These are phyloP conservation scores for Coecobrya sp. DNA, from an alignment of 2,888 invertebrate species.

Conservation along the genomic window DNA sequence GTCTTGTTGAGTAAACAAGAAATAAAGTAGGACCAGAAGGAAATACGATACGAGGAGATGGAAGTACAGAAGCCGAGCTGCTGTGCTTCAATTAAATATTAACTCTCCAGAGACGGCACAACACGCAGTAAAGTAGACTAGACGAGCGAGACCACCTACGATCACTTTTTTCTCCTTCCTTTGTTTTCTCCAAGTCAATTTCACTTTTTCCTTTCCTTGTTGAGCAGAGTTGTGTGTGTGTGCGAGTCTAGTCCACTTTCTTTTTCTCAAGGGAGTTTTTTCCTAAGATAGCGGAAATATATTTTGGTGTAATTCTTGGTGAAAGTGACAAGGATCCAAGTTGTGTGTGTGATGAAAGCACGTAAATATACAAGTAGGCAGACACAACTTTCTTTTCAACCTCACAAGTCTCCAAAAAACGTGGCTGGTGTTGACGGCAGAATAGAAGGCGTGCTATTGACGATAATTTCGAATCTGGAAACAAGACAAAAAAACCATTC, in stretches of 20 bases:
- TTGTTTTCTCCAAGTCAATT: slow-evolving; percentile 1
- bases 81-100: slow-evolving; percentile 71
- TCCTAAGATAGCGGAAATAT: background rate
- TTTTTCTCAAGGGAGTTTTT: slow-evolving; percentile 14
- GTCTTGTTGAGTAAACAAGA: slow-evolving; percentile 3
- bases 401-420: slow-evolving; percentile 29
- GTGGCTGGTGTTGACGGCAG: slow-evolving; percentile 22
- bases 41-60: background rate
- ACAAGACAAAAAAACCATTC: background rate
- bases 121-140: background rate
- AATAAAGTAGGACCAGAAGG: background rate
- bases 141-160: slow-evolving; percentile 19
- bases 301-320: background rate
- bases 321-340: slow-evolving; percentile 30
- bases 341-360: background rate
- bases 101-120: slow-evolving; percentile 61
- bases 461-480: slow-evolving; percentile 33
- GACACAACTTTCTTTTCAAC: background rate
- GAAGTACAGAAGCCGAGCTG: slow-evolving; percentile 19
- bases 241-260: background rate
- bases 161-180: slow-evolving; percentile 20
- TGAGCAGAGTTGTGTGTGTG: no score
- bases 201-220: background rate
- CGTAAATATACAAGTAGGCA: background rate
- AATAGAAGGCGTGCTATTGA: background rate